A percentile compares a stretch with the other conserved stretches of the same genome.
phyloP scores from a whole-genome alignment of 2,797 vertebrate species.

The Botia almorhae region DNA sequence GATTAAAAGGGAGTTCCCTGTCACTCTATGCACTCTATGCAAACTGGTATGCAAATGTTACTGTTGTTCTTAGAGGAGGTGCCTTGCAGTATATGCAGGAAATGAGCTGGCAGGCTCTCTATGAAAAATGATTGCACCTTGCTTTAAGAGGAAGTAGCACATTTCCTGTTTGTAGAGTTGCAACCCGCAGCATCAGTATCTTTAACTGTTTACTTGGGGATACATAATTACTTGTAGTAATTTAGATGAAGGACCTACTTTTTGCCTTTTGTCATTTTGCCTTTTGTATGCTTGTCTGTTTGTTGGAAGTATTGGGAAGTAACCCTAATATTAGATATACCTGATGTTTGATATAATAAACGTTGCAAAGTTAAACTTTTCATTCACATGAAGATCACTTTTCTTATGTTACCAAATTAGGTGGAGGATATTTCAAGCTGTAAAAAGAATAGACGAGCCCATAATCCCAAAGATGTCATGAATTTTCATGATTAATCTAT shows the following conservation, averaged over 20 bases:
- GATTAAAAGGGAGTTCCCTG: constrained; percentile 10
- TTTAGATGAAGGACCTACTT: constrained; percentile 4
- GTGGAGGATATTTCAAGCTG: constrained; percentile 2
- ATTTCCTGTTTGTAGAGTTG: constrained; percentile 57
- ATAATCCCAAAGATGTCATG: constrained; percentile 29
- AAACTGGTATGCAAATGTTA: constrained; percentile 54
- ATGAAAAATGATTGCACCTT: constrained; percentile 40
- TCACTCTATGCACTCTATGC: constrained; percentile 9
- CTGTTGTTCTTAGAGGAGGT: constrained; percentile 42
- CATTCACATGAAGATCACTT: neutral
- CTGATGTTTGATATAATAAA: neutral
- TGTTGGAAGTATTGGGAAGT: neutral
- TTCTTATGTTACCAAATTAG: constrained; percentile 22
- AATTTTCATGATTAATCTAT: constrained; percentile 32
- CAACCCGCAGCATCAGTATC: neutral
- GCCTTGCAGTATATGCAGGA: constrained; percentile 46
- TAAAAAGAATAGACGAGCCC: constrained; percentile 23
- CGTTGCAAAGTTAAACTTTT: neutral
- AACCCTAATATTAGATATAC: neutral
- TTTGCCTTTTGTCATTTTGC: neutral
- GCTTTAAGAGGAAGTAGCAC: constrained; percentile 52
- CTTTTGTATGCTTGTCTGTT: constrained; percentile 3
- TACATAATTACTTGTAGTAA: neutral
- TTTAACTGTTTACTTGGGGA: constrained; percentile 7
- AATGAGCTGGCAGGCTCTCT: constrained; percentile 45